A percentile compares a stretch with the other conserved stretches of the same genome.
Conservation (phyloP, 2,797 vertebrate genomes). For the Coranthus polyacanthus region DNA sequence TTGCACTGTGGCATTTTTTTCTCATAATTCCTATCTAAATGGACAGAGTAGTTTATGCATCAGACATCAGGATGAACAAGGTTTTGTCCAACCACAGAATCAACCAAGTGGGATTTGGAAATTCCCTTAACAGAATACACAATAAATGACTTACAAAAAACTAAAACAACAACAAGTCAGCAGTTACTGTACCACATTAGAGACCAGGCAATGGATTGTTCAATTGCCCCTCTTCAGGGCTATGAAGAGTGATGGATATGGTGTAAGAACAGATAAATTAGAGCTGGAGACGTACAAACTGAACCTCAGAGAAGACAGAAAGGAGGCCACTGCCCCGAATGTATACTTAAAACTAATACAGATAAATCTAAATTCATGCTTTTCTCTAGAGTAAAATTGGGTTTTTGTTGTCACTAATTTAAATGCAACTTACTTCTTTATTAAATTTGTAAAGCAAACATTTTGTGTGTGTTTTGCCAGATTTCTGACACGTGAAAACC, state of each 20-base stretch:
- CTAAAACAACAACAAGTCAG: slow-evolving; percentile 34
- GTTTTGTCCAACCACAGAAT: slow-evolving; percentile 30
- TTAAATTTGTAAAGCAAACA: too few species aligned
- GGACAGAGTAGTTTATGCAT: slow-evolving; percentile 53
- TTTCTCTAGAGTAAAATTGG: too few species aligned
- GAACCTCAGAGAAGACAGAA: not conserved
- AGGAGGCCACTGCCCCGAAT: not conserved
- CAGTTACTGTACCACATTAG: slow-evolving; percentile 45
- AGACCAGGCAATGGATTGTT: not conserved
- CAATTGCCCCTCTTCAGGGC: slow-evolving; percentile 9
- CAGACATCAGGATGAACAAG: slow-evolving; percentile 44
- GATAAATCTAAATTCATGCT: too few species aligned
- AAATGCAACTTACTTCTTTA: too few species aligned
- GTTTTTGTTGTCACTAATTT: too few species aligned
- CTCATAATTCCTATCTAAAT: slow-evolving; percentile 58
- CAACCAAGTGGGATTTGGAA: slow-evolving; percentile 47
- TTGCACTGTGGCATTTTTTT: slow-evolving; percentile 49
- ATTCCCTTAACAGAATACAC: slow-evolving; percentile 42
- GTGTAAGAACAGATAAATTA: slow-evolving; percentile 15
- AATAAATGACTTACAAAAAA: slow-evolving; percentile 31
- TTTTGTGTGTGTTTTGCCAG: too few species aligned
- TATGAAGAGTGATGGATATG: slow-evolving; percentile 35
- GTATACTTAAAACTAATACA: too few species aligned
- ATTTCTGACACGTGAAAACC: too few species aligned
- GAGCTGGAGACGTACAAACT: slow-evolving; percentile 23